phyloP scores from a whole-genome alignment of 2,797 vertebrate genomes.

The Microcaecilia unicolor region DNA sequence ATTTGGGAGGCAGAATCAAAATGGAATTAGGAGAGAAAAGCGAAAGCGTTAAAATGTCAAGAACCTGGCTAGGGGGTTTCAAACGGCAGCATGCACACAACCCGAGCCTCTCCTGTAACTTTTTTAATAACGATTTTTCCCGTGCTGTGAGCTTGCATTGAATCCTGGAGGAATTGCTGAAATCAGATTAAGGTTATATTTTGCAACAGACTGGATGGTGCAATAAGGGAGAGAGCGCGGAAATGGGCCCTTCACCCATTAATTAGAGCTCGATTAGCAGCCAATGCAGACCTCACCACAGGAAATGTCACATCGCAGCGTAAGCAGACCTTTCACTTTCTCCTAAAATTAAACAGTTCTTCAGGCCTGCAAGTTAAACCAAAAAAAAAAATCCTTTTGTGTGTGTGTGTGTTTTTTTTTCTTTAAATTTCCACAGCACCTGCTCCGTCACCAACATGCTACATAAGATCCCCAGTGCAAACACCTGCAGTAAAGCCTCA shows the following conservation, averaged over 20 bases:
- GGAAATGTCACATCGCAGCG: conserved; percentile 79
- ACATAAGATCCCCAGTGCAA: conserved; percentile 20
- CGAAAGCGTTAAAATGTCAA: conserved; percentile 45
- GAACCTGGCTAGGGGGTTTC: conserved; percentile 31
- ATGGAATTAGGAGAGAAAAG: conserved; percentile 34
- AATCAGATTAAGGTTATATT: conserved; percentile 98
- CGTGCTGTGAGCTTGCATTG: conserved; percentile 81
- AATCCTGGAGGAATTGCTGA: conserved; percentile 94
- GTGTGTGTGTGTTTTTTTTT: conserved; percentile 12
- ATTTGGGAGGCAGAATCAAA: conserved; percentile 41
- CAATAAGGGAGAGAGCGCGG: conserved; percentile 96
- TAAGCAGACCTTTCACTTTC: conserved; percentile 33
- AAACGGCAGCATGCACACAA: conserved; percentile 58
- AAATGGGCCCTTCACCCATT: conserved; percentile 96
- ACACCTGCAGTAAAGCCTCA: conserved; percentile 50
- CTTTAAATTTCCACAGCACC: conserved; percentile 33
- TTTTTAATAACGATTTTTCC: conserved; percentile 95
- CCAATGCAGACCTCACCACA: conserved; percentile 90
- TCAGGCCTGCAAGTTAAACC: conserved; percentile 69
- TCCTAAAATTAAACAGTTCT: conserved; percentile 80
- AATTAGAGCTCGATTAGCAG: conserved; percentile 99
- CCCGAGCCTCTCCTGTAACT: conserved; percentile 83
- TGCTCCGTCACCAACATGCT: conserved; percentile 36
- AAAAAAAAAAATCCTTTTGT: conserved; percentile 52
- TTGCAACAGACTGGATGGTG: conserved; percentile 95